Evolutionary conservation across 2,888 invertebrate genomes (phyloP).

Genomic region (Phyllotreta striolata): DNA sequence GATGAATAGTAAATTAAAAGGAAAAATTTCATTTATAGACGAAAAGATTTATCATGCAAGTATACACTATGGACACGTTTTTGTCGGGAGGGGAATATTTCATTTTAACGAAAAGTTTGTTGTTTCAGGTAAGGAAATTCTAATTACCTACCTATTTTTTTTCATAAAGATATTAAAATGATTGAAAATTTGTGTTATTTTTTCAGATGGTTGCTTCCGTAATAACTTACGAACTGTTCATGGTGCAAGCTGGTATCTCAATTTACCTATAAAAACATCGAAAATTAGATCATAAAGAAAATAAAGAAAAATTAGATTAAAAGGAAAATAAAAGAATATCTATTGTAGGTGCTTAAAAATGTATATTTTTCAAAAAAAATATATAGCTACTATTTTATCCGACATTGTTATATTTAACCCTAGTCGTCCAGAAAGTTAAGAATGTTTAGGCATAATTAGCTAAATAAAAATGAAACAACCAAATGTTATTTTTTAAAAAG

Average conservation of each 20-base stretch:
- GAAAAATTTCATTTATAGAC: slow-evolving; percentile 36
- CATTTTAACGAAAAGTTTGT: slow-evolving; percentile 46
- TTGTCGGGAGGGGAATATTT: slow-evolving; percentile 50
- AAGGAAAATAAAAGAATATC: too few species aligned
- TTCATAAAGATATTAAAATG: too few species aligned
- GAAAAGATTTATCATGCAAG: slow-evolving; percentile 47
- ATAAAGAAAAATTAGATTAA: too few species aligned
- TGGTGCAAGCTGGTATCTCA: slow-evolving; percentile 35
- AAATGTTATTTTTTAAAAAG: too few species aligned
- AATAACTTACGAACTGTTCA: slow-evolving; percentile 42
- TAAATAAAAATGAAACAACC: too few species aligned
- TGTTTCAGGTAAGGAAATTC: slow-evolving; percentile 47
- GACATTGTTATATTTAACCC: too few species aligned
- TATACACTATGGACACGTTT: slow-evolving; percentile 42
- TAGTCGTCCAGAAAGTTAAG: too few species aligned
- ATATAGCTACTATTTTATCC: too few species aligned
- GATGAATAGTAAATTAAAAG: too few species aligned
- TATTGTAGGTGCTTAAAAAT: too few species aligned
- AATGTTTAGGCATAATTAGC: too few species aligned
- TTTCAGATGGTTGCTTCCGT: slow-evolving; percentile 45
- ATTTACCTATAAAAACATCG: slow-evolving; percentile 13
- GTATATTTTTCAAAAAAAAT: too few species aligned
- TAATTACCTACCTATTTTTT: not conserved
- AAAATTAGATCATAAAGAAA: not conserved
- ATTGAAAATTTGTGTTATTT: slow-evolving; percentile 33